Percentiles rank a stretch among this genome's conserved stretches.
phyloP scores from a whole-genome alignment of 2,797 vertebrate species.

The Eupleurogrammus muticus region DNA sequence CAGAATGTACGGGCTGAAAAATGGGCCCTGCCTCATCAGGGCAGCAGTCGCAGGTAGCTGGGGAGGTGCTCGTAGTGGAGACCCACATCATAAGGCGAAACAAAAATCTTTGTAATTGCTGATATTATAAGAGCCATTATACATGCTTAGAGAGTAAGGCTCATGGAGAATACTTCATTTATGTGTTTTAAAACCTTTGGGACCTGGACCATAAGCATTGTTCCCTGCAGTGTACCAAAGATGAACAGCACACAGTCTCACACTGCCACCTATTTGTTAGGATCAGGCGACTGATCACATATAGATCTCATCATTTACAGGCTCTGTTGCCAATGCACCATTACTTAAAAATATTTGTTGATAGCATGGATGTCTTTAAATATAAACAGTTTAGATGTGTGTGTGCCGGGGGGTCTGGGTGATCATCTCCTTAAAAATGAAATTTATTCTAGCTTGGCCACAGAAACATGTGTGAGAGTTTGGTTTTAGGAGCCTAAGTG shows the following conservation, averaged over 20 bases:
- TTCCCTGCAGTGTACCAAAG: background rate
- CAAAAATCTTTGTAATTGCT: conserved; percentile 84
- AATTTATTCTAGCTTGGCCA: background rate
- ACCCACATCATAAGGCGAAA: conserved; percentile 82
- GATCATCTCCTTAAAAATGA: too few relatives aligned
- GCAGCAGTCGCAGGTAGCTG: conserved; percentile 80
- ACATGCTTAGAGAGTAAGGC: conserved; percentile 81
- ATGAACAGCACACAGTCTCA: too few relatives aligned
- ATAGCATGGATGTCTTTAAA: too few relatives aligned
- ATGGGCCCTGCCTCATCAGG: conserved; percentile 82
- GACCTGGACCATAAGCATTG: conserved; percentile 70
- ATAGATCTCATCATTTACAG: too few relatives aligned
- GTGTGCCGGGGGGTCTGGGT: too few relatives aligned
- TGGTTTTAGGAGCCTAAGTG: too few relatives aligned
- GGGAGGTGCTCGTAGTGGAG: conserved; percentile 65
- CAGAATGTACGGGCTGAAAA: conserved; percentile 89
- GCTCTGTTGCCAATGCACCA: too few relatives aligned
- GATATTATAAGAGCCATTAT: conserved; percentile 86
- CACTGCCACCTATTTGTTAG: too few relatives aligned
- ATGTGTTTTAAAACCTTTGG: conserved; percentile 79
- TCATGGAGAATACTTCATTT: conserved; percentile 80
- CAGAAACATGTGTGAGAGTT: background rate
- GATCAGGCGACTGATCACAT: too few relatives aligned
- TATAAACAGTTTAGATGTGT: too few relatives aligned
- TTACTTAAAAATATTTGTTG: too few relatives aligned